phyloP scores from a whole-genome alignment of 1,140 invertebrate genomes.

The Eriosoma lanigerum region DNA sequence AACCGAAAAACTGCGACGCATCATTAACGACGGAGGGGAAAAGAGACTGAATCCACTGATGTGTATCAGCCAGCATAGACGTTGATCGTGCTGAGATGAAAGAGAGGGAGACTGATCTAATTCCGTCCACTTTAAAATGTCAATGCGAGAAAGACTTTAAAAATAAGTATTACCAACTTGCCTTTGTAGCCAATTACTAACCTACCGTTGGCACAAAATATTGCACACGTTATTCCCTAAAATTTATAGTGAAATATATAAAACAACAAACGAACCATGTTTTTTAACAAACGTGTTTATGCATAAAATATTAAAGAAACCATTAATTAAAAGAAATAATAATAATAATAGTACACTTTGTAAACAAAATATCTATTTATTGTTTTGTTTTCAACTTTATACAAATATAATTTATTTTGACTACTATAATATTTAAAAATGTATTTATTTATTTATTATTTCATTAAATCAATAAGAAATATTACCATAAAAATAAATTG shows the following conservation, averaged over 20 bases:
- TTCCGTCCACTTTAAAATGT: conserved; percentile 39
- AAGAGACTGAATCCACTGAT: not conserved
- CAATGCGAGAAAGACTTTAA: conserved; percentile 36
- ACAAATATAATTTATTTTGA: too few species aligned
- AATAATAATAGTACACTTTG: too few species aligned
- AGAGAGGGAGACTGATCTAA: conserved; percentile 19
- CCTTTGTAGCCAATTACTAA: not conserved
- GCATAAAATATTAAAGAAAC: too few species aligned
- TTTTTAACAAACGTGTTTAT: too few species aligned
- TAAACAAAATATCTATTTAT: too few species aligned
- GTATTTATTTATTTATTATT: too few species aligned
- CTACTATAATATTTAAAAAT: too few species aligned
- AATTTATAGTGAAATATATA: not conserved
- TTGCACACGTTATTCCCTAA: not conserved
- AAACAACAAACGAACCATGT: too few species aligned
- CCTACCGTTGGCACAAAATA: not conserved
- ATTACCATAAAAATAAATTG: too few species aligned
- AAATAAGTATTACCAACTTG: conserved; percentile 31
- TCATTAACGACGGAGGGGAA: not conserved
- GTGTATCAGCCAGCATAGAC: not conserved
- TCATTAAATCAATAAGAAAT: too few species aligned
- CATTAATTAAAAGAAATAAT: too few species aligned
- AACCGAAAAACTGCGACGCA: conserved; percentile 2
- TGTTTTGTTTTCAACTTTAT: too few species aligned
- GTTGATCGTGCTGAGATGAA: not conserved